A percentile compares a stretch with the other conserved stretches of the same genome.
Conservation (phyloP, 2,888 invertebrate species). For the Synanthedon formicaeformis region DNA sequence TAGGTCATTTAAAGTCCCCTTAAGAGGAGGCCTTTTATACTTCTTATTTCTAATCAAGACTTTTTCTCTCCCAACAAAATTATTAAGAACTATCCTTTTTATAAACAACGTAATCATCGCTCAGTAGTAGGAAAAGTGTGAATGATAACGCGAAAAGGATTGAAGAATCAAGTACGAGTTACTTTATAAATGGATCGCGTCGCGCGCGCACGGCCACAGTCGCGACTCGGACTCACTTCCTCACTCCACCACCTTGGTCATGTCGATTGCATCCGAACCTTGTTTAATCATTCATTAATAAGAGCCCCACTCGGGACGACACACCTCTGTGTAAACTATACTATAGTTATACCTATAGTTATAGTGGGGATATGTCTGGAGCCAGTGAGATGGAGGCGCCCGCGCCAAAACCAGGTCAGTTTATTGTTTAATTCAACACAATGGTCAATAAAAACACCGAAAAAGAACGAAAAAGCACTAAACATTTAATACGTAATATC, state of each 20-base stretch:
- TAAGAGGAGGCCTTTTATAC: too few species aligned
- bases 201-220: not conserved
- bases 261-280: not conserved
- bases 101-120: too few species aligned
- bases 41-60: too few species aligned
- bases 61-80: too few species aligned
- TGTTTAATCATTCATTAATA: too few species aligned
- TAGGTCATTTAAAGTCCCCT: too few species aligned
- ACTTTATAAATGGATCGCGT: not conserved
- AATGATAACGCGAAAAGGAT: not conserved
- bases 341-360: conserved; percentile 11
- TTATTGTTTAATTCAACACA: not conserved
- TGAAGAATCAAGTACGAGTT: not conserved
- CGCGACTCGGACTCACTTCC: not conserved
- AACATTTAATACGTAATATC: too few species aligned
- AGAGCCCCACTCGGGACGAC: too few species aligned
- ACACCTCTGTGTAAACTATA: not conserved
- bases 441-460: too few species aligned
- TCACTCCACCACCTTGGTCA: not conserved
- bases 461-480: too few species aligned
- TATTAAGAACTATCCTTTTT: too few species aligned
- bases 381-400: conserved; percentile 17
- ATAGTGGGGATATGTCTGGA: conserved; percentile 21
- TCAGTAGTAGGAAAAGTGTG: not conserved
- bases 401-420: conserved; percentile 25